Base-by-base conservation (phyloP, 2,888 invertebrate species). In the Galerucella nymphaeae region DNA sequence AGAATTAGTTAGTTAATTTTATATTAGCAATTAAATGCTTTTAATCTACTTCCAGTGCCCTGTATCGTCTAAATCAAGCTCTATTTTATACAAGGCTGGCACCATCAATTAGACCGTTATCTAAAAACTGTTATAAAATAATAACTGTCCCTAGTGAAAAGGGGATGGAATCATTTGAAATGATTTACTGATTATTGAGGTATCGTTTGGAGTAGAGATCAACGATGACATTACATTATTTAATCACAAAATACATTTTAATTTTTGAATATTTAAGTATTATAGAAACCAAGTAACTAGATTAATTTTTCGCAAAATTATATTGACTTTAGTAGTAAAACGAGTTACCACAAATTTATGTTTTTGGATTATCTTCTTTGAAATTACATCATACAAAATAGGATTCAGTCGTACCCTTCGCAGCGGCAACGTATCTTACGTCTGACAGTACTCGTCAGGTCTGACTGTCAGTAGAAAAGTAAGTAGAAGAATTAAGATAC, bases 81-180 rank as follows among this genome's bases (percentile, higher is more conserved):
- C 83, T 84, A 82, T 82, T 84, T 85, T 84, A 84, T 83, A 84
- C 84, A 83, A 84, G 85, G 85, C 83, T 83, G 84, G 85, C 85
- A 85, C 86, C 86, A 86, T 86, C 86, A 85, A 86, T 86, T 86
- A 85, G 85, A 84, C 80, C 80, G 83, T 86, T 86, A 86, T 86
- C 86, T 83, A 79, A 81, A 84, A 83, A 83, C 84, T 84, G 83
- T 85, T 85, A 85, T 80, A 82, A 84, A 84, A 83, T 84, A 83
- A 84, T 74, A 71, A 72, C 58, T 42, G 38, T 62, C 63, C 23
- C 42, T 16, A 38, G 48, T 65, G 61, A 23, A 38, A 53, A 30
- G 41, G 59, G 58, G 38, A 41, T 66, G 20, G 18, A 57, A 41
- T 62, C 18, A 62, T 62, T 62, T 42, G 23, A 41, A 61, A 61